These are phyloP conservation scores for Schizopygopsis pylzovi DNA, from an alignment of 2,797 vertebrate genomes.

Conservation along the genomic window DNA sequence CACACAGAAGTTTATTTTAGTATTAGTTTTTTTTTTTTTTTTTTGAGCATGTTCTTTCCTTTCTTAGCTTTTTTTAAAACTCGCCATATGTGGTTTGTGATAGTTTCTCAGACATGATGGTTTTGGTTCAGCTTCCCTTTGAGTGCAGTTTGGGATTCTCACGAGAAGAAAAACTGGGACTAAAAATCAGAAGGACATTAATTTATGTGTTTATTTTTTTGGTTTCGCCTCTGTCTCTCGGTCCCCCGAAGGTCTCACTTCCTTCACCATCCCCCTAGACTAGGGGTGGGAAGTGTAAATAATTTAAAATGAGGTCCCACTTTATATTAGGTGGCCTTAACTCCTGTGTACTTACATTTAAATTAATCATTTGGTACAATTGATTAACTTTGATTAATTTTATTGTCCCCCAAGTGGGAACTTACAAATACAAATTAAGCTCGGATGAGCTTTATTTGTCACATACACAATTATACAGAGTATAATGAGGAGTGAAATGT, in stretches of 20 bases:
- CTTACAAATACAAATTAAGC: no score
- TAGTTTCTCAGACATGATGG: conserved; percentile 25
- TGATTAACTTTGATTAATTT: no score
- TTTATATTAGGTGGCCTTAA: no score
- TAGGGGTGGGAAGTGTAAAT: background rate
- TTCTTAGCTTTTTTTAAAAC: conserved; percentile 28
- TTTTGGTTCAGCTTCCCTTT: conserved; percentile 14
- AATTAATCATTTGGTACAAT: no score
- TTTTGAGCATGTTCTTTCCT: background rate
- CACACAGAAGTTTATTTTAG: background rate
- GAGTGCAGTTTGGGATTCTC: conserved; percentile 51
- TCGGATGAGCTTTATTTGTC: no score
- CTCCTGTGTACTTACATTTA: no score
- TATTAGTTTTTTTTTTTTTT: background rate
- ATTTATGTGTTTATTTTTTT: conserved; percentile 62
- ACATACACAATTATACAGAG: no score
- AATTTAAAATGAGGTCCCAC: background rate
- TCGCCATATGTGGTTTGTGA: conserved; percentile 18
- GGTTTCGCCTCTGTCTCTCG: conserved; percentile 46
- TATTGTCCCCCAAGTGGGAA: no score
- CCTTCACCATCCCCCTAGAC: conserved; percentile 51
- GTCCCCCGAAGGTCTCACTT: conserved; percentile 58
- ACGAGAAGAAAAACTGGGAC: conserved; percentile 56
- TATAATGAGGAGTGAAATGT: no score
- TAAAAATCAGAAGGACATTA: conserved; percentile 54